Base-by-base conservation (phyloP, 2,888 invertebrate genomes). In the Oxyteleia sp. region DNA sequence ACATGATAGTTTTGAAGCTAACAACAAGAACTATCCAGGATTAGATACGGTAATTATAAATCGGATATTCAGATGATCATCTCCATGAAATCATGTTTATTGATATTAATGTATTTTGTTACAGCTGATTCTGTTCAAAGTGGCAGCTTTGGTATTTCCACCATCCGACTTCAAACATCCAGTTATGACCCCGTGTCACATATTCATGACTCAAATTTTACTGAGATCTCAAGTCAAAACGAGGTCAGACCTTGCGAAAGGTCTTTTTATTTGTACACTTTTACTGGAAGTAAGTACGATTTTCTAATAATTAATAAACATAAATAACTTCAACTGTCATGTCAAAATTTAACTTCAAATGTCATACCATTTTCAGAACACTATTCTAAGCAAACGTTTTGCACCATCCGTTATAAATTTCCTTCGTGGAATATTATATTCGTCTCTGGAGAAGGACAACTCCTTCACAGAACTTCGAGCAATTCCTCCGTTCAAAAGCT, bases 91-190 rank as follows among this genome's bases (percentile, higher is more conserved):
- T n/a, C n/a, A n/a, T n/a, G n/a, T n/a, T n/a, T n/a, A n/a, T n/a
- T n/a, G n/a, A n/a, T n/a, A n/a, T n/a, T n/a, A n/a, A n/a, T n/a
- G n/a, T n/a, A 18, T 32, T 20, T 23, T 0, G 23, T 91, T 93
- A 51, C 92, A 95, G 89, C 92, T 98, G 41, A 94, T 98, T 84
- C 96, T 97, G 90, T 96, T 99, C 80, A 98, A 98, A 94, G 90
- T 98, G 84, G 95, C 98, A 2, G 96, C 97, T 5, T 93, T 96
- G 47, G 91, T 99, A 66, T 99, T 97, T 93, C 97, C 98, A 64
- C 89, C 98, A 0, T 98, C 98, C 0, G 99, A 99, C 93, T 98
- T 96, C 91, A 95, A 96, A 43, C 99, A 99, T 94, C 96, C 96
- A 0, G 95, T 99, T 2, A 96, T 97, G n/a, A 90, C 90, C 29